Evolutionary conservation across 2,797 vertebrate species (phyloP).

Genomic region (Tinamus major): DNA sequence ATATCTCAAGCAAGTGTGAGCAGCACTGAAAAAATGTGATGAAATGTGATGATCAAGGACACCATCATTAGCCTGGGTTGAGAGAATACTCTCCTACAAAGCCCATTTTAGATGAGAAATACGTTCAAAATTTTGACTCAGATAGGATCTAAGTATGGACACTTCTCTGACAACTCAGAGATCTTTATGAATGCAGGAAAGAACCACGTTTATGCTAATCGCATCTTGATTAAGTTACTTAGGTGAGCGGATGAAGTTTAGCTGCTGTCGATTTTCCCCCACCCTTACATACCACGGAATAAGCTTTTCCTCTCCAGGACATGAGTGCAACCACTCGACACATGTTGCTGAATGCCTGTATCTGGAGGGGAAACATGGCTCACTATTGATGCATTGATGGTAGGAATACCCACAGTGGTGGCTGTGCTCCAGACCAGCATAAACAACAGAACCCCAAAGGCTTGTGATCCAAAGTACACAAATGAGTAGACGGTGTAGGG

Average conservation of each 20-base stretch:
- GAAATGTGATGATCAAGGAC: background rate
- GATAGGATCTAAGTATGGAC: background rate
- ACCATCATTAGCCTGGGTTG: background rate
- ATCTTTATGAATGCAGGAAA: background rate
- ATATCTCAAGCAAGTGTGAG: background rate
- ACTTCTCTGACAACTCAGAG: background rate
- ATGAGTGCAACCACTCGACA: background rate
- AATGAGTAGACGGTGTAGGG: background rate
- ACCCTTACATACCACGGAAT: background rate
- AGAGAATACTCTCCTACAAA: background rate
- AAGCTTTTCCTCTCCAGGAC: background rate
- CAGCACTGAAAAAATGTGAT: background rate
- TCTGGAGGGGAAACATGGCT: background rate
- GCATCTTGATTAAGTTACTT: background rate
- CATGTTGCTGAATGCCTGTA: rapidly evolving
- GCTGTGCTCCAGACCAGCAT: background rate
- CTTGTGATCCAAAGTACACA: background rate
- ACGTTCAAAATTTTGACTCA: background rate
- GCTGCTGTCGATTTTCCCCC: background rate
- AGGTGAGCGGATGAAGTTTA: background rate
- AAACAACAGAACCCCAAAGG: background rate
- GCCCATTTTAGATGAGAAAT: background rate
- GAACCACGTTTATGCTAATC: background rate
- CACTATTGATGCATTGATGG: background rate
- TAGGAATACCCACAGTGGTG: background rate